Evolutionary conservation across 1,140 invertebrate genomes (phyloP).

Genomic region (Dendroctonus ponderosae): DNA sequence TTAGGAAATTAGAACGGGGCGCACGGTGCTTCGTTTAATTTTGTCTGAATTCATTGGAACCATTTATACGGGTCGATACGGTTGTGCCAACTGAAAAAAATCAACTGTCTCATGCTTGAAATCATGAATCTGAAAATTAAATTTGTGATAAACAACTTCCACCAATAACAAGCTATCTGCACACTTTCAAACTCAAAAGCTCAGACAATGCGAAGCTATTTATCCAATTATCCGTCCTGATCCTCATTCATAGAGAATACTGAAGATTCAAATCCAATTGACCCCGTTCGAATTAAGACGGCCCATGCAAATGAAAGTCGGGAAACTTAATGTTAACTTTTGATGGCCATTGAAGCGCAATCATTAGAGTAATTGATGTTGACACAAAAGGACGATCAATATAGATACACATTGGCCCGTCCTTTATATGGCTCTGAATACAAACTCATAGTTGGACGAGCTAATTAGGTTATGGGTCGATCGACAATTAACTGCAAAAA

Average conservation of each 20-base stretch:
- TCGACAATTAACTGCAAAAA: no score
- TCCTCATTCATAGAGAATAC: no score
- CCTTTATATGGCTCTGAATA: conserved; percentile 13
- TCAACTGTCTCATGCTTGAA: no score
- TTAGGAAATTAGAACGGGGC: conserved; percentile 21
- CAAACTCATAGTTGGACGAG: conserved; percentile 4
- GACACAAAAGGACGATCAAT: conserved; percentile 27
- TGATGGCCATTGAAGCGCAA: conserved; percentile 35
- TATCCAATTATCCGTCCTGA: no score
- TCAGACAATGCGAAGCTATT: no score
- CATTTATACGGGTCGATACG: conserved; percentile 16
- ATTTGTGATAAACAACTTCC: no score
- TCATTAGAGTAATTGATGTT: conserved; percentile 45
- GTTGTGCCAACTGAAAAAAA: not conserved
- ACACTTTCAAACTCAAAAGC: no score
- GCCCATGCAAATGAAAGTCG: not conserved
- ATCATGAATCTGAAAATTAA: no score
- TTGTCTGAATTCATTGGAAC: conserved; percentile 19
- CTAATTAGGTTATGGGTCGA: conserved; percentile 8
- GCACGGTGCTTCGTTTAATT: conserved; percentile 14
- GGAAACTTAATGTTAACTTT: conserved; percentile 4
- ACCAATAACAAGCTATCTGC: no score
- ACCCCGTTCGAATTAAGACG: no score
- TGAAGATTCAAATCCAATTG: no score
- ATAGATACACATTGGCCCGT: not conserved